Base-by-base conservation (phyloP, 2,888 invertebrate genomes). In the Melitaea athalia region DNA sequence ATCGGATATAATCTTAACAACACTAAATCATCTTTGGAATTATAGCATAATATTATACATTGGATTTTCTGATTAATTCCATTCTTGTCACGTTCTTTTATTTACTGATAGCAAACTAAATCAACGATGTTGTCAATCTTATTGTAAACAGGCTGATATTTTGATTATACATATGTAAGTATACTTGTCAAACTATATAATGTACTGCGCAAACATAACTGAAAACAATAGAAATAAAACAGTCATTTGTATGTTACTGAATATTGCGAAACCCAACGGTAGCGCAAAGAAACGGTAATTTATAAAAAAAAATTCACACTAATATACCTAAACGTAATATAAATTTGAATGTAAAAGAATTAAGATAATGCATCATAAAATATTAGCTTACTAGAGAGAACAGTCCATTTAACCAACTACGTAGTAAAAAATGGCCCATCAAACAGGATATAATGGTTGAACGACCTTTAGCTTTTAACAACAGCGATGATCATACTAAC, bases 391-490 rank as follows among this genome's bases (percentile, higher is more conserved):
- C 7, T 57, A 57, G 57, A 15, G 57, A 15, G 53, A 55, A 55
- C 7, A 55, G 38, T 15, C 15, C 15, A 15, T 15, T 15, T 38
- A 57, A 15, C 10, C 42, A 38, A 15, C 31, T 42, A 31, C 38
- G 57, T 55, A 55, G n/a, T 24, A 67, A 65, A 63, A 63, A 49
- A 64, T 61, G 33, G 31, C 59, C 61, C 53, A 15, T 79, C 71
- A 76, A 80, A 80, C 84, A 86, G 85, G 86, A 89, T 85, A 82
- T 75, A 73, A 63, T 81, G 76, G 90, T 87, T 91, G 84, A 90
- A 90, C 77, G 88, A 87, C 86, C 89, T 83, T 77, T 75, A 76
- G 75, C 78, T 82, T 80, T 78, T 81, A 79, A 80, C 79, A 80
- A 79, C 75, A 75, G 74, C 81, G 75, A 81, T 83, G 80, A 79